These are phyloP conservation scores for Suricata suricatta DNA, from an alignment of 2,113 vertebrate species.

Conservation along the genomic window DNA sequence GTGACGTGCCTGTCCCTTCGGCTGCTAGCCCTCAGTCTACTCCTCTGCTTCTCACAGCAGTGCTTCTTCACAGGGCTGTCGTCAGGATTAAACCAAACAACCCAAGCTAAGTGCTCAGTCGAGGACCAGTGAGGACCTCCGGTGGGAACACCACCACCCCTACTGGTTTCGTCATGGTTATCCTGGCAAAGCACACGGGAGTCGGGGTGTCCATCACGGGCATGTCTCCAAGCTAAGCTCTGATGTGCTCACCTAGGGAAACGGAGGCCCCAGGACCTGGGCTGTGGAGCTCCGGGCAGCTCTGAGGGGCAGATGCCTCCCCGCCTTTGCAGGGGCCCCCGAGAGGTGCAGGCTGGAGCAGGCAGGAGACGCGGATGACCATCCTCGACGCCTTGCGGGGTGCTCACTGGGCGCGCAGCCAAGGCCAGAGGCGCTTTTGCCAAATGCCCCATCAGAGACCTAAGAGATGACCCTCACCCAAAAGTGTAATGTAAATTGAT, in stretches of 20 bases:
- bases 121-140: fast-evolving
- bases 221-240: neutral
- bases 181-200: neutral
- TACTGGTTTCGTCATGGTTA: fast-evolving
- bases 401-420: neutral
- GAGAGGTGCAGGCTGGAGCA: neutral
- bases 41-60: neutral
- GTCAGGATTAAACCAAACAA: neutral
- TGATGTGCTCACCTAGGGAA: neutral
- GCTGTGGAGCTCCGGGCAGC: neutral
- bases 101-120: neutral
- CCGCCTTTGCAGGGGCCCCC: fast-evolving
- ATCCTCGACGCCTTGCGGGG: too few species aligned
- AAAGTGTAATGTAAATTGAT: neutral
- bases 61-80: neutral
- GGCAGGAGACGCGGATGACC: fast-evolving
- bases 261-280: neutral
- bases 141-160: too few species aligned
- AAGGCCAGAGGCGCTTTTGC: neutral
- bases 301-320: neutral
- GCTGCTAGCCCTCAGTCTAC: neutral
- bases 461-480: neutral
- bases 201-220: fast-evolving
- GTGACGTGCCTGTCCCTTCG: neutral
- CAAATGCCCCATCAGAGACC: neutral